These are phyloP conservation scores for Scolopax mira DNA, from an alignment of 2,113 vertebrate genomes.

Conservation along the genomic window DNA sequence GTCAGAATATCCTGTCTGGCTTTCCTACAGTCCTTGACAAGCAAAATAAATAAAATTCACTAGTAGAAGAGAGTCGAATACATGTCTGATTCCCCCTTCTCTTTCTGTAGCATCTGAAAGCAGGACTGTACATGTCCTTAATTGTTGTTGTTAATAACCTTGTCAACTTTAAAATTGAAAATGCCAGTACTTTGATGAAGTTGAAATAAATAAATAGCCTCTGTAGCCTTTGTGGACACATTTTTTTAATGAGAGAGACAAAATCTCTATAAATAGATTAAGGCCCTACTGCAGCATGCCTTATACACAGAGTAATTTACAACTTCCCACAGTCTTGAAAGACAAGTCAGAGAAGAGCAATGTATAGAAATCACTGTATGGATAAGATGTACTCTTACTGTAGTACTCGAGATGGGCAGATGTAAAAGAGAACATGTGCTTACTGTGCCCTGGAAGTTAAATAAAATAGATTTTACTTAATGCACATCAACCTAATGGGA, in stretches of 20 bases:
- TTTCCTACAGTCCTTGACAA: neutral
- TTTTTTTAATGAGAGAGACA: neutral
- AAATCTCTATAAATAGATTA: neutral
- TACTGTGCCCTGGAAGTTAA: neutral
- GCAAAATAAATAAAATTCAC: constrained; percentile 1
- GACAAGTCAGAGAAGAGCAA: neutral
- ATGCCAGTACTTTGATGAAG: neutral
- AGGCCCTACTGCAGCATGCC: neutral
- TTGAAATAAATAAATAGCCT: neutral
- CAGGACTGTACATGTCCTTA: neutral
- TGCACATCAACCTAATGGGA: neutral
- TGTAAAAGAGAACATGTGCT: neutral
- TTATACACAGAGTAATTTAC: neutral
- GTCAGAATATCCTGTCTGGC: neutral
- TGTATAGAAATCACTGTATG: neutral
- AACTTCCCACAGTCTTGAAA: neutral
- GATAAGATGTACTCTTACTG: neutral
- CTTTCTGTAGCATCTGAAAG: neutral
- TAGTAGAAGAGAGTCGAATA: neutral
- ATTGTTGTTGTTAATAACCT: neutral
- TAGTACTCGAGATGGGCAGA: neutral
- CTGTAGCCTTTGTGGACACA: neutral
- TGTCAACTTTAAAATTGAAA: neutral
- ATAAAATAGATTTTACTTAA: neutral
- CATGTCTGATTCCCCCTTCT: neutral